Evolutionary conservation across 2,888 invertebrate species (phyloP), one percentile per base, ranked within the genome.

Genomic region (Odontocolon sp.): DNA sequence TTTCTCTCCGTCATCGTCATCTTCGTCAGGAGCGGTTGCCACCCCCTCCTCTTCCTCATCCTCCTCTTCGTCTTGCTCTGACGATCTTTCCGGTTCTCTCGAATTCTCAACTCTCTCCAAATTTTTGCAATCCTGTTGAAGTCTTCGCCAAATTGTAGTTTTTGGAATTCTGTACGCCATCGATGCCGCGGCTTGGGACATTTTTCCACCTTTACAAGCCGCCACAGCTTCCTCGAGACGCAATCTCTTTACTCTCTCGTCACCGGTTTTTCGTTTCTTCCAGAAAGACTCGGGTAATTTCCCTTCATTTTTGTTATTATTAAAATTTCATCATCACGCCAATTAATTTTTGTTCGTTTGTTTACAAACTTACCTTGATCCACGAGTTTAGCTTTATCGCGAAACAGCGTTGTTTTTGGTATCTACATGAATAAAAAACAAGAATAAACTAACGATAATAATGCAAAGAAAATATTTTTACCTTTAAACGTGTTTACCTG

Each of bases 181-280:
- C 2, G 91, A 89, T 16, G 91, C 91, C 1, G 88, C 85, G 8
- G 91, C 90, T 81, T 91, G 91, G 0, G 91, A 91, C 91, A 91
- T 91, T 85, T 86, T 90, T 0, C 91, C 91, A 28, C 87, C 86
- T 79, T 87, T 89, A 64, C 91, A 91, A 5, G 91, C 91, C 14
- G 88, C 87, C 2, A 91, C 91, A 4, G 91, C 91, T 73, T 91
- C 87, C 42, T 89, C 88, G 5, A 91, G 83, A 26, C 90, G 83
- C 18, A 84, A 79, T 70, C 84, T 86, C 64, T 90, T 91, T 5
- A 84, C 78, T 11, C 84, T 84, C 66, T 90, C 90, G 28, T 86
- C 85, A 23, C 88, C 88, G 0, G 87, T 84, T 42, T 87, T 88
- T 50, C 90, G 86, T 59, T 87, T 89, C 54, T 88, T 89, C 83